Evolutionary conservation across 2,888 invertebrate genomes (phyloP).

Genomic region (Eilema sororculum): DNA sequence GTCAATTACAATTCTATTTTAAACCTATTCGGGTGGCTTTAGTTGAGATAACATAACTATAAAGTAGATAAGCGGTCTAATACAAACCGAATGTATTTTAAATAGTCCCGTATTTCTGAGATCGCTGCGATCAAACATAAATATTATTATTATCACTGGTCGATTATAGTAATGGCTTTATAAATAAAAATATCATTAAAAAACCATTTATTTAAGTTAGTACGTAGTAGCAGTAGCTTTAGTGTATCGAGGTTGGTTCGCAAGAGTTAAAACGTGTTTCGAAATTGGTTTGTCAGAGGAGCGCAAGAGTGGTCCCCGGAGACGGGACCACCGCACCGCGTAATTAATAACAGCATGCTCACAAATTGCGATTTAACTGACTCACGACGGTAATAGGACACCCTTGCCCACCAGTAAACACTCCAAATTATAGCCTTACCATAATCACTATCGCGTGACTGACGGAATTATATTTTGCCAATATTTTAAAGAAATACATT

Average conservation of each 20-base stretch:
- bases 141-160: neutral
- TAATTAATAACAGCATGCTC: conserved; percentile 71
- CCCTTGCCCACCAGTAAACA: conserved; percentile 53
- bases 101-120: neutral
- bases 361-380: conserved; percentile 67
- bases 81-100: neutral
- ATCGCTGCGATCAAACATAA: neutral
- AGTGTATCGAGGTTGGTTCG: conserved; percentile 11
- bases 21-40: neutral
- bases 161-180: neutral
- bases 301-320: conserved; percentile 40
- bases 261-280: conserved; percentile 49
- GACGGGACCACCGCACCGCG: conserved; percentile 61
- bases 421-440: conserved; percentile 64
- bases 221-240: conserved; percentile 4
- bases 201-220: neutral
- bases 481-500: conserved; percentile 12
- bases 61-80: neutral
- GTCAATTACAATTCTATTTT: neutral
- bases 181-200: neutral
- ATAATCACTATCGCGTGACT: conserved; percentile 57
- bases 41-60: neutral
- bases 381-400: conserved; percentile 53
- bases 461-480: conserved; percentile 50
- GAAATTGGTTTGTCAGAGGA: conserved; percentile 65